Conservation (phyloP, 2,797 vertebrate species). For the Acanthopagrus latus region DNA sequence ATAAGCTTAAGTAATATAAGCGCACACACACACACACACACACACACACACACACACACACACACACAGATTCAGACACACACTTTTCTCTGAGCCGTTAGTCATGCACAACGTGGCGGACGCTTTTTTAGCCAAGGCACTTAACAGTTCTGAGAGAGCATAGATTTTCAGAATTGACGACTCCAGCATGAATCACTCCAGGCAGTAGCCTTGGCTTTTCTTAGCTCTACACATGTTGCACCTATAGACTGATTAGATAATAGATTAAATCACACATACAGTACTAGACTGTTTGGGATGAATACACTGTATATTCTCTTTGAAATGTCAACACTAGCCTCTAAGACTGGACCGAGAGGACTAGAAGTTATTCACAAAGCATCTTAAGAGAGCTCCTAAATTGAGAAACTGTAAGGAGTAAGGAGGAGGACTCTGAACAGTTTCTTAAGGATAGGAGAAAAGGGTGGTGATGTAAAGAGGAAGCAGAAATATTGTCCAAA, state of each 20-base stretch:
- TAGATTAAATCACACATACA: not conserved
- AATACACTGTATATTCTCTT: not conserved
- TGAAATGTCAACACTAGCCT: not conserved
- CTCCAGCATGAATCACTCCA: constrained; percentile 6
- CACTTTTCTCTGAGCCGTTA: constrained; percentile 30
- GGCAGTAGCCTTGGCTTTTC: constrained; percentile 6
- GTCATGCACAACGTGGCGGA: constrained; percentile 27
- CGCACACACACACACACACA: constrained; percentile 29
- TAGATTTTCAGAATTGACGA: constrained; percentile 12
- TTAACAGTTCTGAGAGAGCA: constrained; percentile 16
- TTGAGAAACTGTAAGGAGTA: too few relatives aligned
- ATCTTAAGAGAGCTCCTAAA: too few relatives aligned
- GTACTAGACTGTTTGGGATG: not conserved
- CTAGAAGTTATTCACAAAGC: too few relatives aligned
- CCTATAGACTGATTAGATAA: constrained; percentile 1
- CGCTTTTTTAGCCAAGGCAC: constrained; percentile 26
- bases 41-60: too few relatives aligned
- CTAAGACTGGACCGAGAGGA: too few relatives aligned
- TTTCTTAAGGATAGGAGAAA: too few relatives aligned
- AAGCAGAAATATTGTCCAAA: too few relatives aligned
- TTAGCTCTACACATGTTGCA: not conserved
- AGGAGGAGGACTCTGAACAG: too few relatives aligned
- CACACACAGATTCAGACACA: constrained; percentile 19
- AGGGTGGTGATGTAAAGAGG: too few relatives aligned
- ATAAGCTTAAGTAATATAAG: constrained; percentile 60